These are phyloP conservation scores for Staurois parvus DNA, from an alignment of 2,797 vertebrate genomes.

Conservation along the genomic window DNA sequence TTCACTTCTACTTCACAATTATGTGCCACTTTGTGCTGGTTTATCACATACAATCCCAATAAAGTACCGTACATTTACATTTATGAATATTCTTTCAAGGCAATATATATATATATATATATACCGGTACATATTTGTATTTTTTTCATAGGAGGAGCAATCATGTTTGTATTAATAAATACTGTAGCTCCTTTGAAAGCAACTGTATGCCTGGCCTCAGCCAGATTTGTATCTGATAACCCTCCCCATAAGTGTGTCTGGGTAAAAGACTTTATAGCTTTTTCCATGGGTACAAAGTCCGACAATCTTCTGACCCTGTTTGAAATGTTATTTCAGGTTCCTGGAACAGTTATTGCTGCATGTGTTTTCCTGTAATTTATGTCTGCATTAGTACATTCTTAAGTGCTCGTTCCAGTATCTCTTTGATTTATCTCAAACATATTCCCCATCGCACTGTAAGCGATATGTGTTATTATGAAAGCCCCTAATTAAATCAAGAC, in stretches of 20 bases:
- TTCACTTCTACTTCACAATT: no score
- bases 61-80: no score
- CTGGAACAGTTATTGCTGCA: conserved; percentile 18
- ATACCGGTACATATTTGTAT: no score
- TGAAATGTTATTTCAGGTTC: conserved; percentile 34
- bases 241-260: background rate
- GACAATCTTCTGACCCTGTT: conserved; percentile 10
- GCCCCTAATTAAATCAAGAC: conserved; percentile 49
- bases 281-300: background rate
- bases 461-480: conserved; percentile 44
- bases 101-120: no score
- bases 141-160: background rate
- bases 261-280: background rate
- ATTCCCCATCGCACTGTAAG: conserved; percentile 50
- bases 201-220: background rate
- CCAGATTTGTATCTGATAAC: background rate
- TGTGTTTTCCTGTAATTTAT: conserved; percentile 37
- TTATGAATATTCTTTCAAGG: no score
- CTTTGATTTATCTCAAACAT: conserved; percentile 49
- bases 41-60: no score
- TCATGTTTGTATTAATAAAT: background rate
- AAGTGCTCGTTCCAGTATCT: conserved; percentile 50
- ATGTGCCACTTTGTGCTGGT: no score
- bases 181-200: background rate
- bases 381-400: conserved; percentile 45